phyloP scores from a whole-genome alignment of 1,140 invertebrate genomes.

The Heliconius eleuchia region DNA sequence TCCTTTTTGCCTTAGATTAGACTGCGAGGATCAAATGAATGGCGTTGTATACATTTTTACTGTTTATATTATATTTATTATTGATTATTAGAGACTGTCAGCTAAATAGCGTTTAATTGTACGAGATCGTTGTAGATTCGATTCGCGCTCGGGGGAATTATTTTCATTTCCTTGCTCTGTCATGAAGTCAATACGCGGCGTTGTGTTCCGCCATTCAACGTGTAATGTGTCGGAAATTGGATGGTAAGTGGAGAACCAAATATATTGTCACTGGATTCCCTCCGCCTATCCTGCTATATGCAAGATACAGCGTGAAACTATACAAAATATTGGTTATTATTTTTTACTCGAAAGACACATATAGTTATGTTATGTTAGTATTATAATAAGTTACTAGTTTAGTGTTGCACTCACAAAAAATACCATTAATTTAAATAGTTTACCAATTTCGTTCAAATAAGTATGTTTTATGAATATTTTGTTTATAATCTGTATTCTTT shows the following conservation, averaged over 20 bases:
- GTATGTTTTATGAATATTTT: slow-evolving; percentile 4
- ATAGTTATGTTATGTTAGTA: not conserved
- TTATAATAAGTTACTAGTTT: slow-evolving; percentile 10
- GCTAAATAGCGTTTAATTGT: no score
- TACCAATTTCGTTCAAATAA: slow-evolving; percentile 5
- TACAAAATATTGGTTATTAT: not conserved
- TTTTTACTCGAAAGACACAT: not conserved
- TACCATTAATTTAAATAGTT: slow-evolving; percentile 17
- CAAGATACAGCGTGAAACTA: no score
- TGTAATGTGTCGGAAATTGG: no score
- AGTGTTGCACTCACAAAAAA: slow-evolving; percentile 17
- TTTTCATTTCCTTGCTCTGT: no score
- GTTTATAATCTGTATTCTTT: slow-evolving; percentile 15
- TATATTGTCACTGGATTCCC: no score
- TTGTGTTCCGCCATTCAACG: no score
- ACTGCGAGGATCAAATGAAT: not conserved
- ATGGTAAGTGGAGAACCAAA: no score
- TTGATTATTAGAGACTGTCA: not conserved
- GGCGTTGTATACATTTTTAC: not conserved
- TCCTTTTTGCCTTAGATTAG: slow-evolving; percentile 25
- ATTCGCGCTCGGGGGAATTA: no score
- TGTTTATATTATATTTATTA: not conserved
- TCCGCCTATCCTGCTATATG: no score
- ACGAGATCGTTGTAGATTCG: no score
- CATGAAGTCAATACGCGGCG: no score